Evolutionary conservation across 2,888 invertebrate genomes (phyloP).

Genomic region (Deroplatys truncata): DNA sequence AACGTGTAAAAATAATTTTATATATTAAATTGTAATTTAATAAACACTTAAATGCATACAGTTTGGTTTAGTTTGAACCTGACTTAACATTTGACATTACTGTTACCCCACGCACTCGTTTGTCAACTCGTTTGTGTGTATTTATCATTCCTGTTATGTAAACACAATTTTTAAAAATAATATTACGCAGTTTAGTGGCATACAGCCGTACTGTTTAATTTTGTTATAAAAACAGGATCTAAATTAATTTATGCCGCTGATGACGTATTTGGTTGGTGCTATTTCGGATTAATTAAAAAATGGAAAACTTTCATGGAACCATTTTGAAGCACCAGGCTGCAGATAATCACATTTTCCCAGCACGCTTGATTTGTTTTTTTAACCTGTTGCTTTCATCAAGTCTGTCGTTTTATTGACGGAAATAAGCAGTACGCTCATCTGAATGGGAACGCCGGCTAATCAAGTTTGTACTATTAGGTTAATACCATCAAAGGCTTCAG

Average conservation of each 20-base stretch:
- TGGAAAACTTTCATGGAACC: not conserved
- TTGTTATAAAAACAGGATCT: not conserved
- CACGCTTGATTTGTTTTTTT: not conserved
- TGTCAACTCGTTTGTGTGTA: not conserved
- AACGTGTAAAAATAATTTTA: too few species aligned
- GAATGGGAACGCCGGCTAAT: not conserved
- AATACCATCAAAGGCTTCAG: not conserved
- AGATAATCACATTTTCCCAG: not conserved
- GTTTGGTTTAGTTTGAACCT: too few species aligned
- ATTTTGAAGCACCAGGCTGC: not conserved
- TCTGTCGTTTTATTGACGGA: not conserved
- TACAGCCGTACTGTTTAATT: not conserved
- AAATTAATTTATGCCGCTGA: not conserved
- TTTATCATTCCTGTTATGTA: not conserved
- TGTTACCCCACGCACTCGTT: too few species aligned
- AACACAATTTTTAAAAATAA: not conserved
- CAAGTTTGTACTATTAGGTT: not conserved
- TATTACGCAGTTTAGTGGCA: not conserved
- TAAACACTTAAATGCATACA: too few species aligned
- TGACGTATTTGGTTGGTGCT: not conserved
- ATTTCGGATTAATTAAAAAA: not conserved
- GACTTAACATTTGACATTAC: too few species aligned
- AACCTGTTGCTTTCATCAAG: not conserved
- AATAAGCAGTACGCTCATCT: not conserved
- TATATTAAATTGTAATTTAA: too few species aligned